Conservation (phyloP, 2,888 invertebrate genomes). For the Rhaphigaster nebulosa region DNA sequence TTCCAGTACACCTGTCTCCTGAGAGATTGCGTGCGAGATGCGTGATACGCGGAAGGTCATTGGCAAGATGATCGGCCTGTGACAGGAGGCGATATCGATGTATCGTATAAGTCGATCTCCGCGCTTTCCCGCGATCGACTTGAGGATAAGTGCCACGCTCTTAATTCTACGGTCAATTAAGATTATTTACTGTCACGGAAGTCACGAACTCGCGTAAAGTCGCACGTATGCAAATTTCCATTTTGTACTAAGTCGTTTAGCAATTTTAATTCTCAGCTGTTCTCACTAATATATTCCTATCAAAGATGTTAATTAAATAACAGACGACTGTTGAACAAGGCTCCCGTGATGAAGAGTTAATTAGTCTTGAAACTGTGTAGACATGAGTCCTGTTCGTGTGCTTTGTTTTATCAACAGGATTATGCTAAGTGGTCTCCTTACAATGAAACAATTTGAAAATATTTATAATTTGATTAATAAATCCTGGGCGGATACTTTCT, state of each 20-base stretch:
- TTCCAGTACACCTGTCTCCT: background rate
- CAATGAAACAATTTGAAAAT: background rate
- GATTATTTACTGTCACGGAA: slow-evolving; percentile 39
- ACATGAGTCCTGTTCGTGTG: background rate
- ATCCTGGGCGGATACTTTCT: background rate
- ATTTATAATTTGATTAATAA: background rate
- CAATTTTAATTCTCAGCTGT: background rate
- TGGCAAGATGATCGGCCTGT: slow-evolving; percentile 19
- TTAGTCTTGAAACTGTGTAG: background rate
- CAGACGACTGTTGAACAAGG: background rate
- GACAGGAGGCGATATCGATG: slow-evolving; percentile 1
- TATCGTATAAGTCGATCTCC: background rate
- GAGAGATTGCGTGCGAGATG: background rate
- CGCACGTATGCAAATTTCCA: slow-evolving; percentile 29
- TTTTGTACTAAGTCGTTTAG: background rate
- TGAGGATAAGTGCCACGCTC: slow-evolving; percentile 9
- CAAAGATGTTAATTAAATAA: slow-evolving; percentile 26
- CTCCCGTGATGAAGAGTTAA: background rate
- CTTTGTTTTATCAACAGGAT: background rate
- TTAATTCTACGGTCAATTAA: slow-evolving; percentile 15
- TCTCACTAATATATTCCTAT: background rate
- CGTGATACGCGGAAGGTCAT: slow-evolving; percentile 23
- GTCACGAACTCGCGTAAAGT: slow-evolving; percentile 12
- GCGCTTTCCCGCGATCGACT: background rate
- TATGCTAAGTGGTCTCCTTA: background rate